These are phyloP conservation scores for Anthoscopus minutus DNA, from an alignment of 2,113 vertebrate species.

Conservation along the genomic window DNA sequence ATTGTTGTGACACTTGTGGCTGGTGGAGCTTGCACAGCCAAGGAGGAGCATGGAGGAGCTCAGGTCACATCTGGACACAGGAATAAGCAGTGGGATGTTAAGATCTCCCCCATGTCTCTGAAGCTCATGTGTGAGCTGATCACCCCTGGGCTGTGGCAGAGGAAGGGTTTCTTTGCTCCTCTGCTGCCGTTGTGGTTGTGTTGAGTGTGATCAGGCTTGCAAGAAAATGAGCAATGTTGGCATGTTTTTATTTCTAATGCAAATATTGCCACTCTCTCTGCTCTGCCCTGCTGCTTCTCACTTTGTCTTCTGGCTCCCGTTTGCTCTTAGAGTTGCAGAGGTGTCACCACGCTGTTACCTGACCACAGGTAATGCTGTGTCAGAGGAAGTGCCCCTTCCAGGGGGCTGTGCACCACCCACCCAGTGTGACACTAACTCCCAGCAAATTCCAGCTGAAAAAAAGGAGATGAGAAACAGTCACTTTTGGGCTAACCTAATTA, in stretches of 20 bases:
- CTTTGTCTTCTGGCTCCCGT: neutral
- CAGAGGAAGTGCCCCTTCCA: neutral
- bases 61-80: neutral
- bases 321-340: neutral
- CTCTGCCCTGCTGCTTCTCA: neutral
- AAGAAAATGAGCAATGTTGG: neutral
- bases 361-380: neutral
- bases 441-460: neutral
- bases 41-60: neutral
- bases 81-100: neutral
- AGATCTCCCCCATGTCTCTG: rapidly evolving
- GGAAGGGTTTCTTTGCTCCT: neutral
- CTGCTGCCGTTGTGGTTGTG: neutral
- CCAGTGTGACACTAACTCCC: neutral
- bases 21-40: neutral
- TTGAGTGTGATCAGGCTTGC: neutral
- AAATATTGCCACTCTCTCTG: neutral
- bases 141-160: neutral
- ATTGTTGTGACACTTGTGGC: rapidly evolving
- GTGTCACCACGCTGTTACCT: neutral
- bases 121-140: neutral
- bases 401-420: neutral
- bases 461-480: neutral
- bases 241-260: neutral
- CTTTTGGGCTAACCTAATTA: neutral